A percentile compares a stretch with the other conserved stretches of the same genome.
These are phyloP conservation scores for Eclectus roratus DNA, from an alignment of 2,113 vertebrate genomes.

Conservation along the genomic window DNA sequence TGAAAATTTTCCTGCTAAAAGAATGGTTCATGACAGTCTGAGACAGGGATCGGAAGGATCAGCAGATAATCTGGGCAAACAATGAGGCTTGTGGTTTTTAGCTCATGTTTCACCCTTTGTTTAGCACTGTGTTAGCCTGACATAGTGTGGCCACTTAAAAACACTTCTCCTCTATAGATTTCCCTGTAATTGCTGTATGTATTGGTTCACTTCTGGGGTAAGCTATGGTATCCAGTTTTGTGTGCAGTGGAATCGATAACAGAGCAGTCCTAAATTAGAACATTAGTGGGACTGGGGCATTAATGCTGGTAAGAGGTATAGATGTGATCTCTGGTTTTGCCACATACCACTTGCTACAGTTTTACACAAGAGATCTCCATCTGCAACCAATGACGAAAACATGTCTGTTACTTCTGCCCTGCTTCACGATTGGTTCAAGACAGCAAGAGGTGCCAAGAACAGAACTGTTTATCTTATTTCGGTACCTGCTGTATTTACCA, in stretches of 20 bases:
- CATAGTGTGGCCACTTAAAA: background rate
- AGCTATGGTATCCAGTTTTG: background rate
- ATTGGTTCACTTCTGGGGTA: background rate
- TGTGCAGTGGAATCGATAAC: background rate
- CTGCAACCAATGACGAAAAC: background rate
- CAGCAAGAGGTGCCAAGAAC: background rate
- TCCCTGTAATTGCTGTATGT: background rate
- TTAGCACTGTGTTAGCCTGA: background rate
- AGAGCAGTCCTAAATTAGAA: background rate
- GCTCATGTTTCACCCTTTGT: background rate
- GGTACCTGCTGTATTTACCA: background rate
- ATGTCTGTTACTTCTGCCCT: background rate
- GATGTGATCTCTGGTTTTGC: background rate
- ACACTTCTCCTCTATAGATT: background rate
- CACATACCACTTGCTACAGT: background rate
- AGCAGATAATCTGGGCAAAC: conserved; percentile 31
- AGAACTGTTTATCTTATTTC: background rate
- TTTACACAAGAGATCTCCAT: rapidly evolving
- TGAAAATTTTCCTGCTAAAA: conserved; percentile 2
- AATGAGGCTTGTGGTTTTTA: background rate
- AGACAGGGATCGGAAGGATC: conserved; percentile 14
- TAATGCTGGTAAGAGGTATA: background rate
- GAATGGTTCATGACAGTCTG: background rate
- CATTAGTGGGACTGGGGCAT: background rate
- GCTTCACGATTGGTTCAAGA: background rate